Conservation (phyloP, 2,888 invertebrate species). For the Emmelina monodactyla region DNA sequence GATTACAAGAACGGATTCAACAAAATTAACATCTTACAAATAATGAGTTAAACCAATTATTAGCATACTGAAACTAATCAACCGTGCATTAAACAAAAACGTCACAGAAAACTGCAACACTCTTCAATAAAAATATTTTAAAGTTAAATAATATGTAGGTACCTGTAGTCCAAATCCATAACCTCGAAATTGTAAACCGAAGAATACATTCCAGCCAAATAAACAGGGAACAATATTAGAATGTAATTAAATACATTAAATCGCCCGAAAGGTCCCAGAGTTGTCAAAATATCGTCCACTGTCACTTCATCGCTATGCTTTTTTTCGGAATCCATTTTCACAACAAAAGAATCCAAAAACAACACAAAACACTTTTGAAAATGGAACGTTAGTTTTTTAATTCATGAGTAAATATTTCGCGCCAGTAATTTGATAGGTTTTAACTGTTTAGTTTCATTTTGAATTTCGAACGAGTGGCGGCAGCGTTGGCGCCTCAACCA, state of each 20-base stretch:
- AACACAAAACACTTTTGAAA: not conserved
- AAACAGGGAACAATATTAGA: constrained; percentile 47
- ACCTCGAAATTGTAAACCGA: constrained; percentile 58
- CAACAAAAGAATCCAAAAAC: not conserved
- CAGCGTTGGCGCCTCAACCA: too few species aligned
- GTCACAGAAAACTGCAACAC: not conserved
- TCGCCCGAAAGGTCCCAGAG: constrained; percentile 45
- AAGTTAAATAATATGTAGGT: constrained; percentile 10
- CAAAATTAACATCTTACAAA: too few species aligned
- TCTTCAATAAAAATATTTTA: constrained; percentile 4
- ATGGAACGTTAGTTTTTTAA: not conserved
- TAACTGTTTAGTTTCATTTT: too few species aligned
- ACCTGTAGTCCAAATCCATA: constrained; percentile 55
- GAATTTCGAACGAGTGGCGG: too few species aligned
- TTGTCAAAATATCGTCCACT: constrained; percentile 49
- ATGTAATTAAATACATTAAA: constrained; percentile 45
- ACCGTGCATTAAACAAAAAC: not conserved
- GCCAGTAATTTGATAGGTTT: too few species aligned
- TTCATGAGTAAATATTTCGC: too few species aligned
- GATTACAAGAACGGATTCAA: too few species aligned
- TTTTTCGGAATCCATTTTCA: constrained; percentile 46
- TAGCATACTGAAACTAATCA: not conserved
- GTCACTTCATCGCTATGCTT: constrained; percentile 38
- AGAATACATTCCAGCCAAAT: constrained; percentile 50
- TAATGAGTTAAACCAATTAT: not conserved